These are phyloP conservation scores for Azemiops feae DNA, from an alignment of 2,113 vertebrate species.

Conservation along the genomic window DNA sequence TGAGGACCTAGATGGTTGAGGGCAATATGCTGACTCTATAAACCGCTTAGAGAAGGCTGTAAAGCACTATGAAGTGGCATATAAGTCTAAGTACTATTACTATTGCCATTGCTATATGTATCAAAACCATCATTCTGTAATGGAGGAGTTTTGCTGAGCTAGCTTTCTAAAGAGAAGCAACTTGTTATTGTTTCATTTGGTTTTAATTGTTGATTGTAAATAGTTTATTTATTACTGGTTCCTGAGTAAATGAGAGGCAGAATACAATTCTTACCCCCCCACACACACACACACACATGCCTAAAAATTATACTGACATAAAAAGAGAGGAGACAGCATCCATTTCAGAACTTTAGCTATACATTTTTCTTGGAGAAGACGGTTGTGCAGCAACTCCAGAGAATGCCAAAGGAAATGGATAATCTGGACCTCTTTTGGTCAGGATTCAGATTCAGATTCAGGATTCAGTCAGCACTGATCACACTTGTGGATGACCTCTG, in stretches of 20 bases:
- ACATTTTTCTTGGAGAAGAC: background rate
- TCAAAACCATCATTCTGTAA: background rate
- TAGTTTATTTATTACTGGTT: background rate
- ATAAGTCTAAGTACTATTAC: too few relatives aligned
- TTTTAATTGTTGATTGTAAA: background rate
- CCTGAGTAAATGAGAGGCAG: background rate
- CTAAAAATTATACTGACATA: background rate
- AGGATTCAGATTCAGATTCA: background rate
- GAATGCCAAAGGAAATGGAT: background rate
- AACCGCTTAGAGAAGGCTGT: too few relatives aligned
- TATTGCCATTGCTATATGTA: too few relatives aligned
- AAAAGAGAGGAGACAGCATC: background rate
- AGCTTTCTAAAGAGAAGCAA: background rate
- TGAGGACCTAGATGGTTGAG: too few relatives aligned
- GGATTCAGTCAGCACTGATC: background rate
- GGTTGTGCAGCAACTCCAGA: background rate
- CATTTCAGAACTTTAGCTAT: background rate
- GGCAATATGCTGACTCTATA: too few relatives aligned
- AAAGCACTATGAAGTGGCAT: too few relatives aligned
- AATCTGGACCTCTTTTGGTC: background rate
- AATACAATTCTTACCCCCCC: background rate
- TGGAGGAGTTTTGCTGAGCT: background rate
- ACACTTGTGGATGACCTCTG: background rate
- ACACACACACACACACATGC: too few relatives aligned
- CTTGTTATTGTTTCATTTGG: background rate